Base-by-base conservation (phyloP, 2,888 invertebrate species). In the Agonopterix alstromeriana region DNA sequence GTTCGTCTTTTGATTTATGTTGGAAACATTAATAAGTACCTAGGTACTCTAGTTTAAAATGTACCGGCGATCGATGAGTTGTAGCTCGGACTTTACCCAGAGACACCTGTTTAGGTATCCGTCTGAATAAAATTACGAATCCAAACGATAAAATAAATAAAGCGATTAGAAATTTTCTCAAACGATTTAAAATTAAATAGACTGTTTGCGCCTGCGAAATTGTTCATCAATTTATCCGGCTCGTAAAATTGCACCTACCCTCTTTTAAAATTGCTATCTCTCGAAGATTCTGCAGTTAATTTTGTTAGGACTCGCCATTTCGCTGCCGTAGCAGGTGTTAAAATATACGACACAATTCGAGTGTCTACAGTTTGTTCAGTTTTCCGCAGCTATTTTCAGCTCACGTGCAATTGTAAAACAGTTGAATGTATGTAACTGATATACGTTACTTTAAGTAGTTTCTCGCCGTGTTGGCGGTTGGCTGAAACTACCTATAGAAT, bases 321-420 rank as follows among this genome's bases (percentile, higher is more conserved):
- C 54, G 56, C 57, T 49, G 54, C 61, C 57, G 62, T 61, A 65
- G 66, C 71, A 75, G 73, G 74, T 74, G 73, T 69, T 73, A 60
- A 70, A 72, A 75, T 74, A 70, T 69, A 70, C 58, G 65, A 69
- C 66, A 70, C 65, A 61, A 66, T 63, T 65, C 58, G 58, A 59
- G 57, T 69, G 66, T 68, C 70, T 77, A 72, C 67, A 69, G 71
- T 76, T 72, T 68, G 60, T 61, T 57, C 67, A 67, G 56, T 67
- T 66, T 64, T 61, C 57, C 53, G 57, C 58, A 67, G 64, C 54
- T 47, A 65, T 63, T 73, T 75, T 71, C 71, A 67, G 63, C 65
- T 71, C 73, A 77, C 76, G 73, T 76, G 70, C 70, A 66, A 56
- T 62, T 68, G 67, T 73, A 69, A 27, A 27, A 73, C 42, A 35